Conservation (phyloP, 1,140 invertebrate species). For the Ridgeia piscesae region DNA sequence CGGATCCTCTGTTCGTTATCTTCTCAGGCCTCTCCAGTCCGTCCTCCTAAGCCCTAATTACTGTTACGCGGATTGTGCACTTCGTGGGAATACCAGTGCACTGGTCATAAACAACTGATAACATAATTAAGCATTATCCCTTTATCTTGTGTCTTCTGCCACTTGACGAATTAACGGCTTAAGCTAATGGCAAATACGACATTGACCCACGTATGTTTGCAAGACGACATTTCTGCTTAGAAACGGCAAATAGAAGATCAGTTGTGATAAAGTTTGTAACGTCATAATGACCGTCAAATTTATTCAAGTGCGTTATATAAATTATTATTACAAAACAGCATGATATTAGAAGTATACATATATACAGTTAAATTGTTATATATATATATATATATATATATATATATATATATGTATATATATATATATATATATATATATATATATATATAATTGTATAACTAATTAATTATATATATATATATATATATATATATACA, state of each 20-base stretch:
- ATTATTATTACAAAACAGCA: no score
- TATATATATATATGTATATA: no score
- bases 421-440: no score
- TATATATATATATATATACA: no score
- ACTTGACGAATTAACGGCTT: background rate
- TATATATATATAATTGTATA: no score
- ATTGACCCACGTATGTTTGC: background rate
- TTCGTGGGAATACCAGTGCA: background rate
- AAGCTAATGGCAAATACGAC: background rate
- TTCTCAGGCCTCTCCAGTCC: background rate
- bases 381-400: no score
- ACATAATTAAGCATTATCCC: background rate
- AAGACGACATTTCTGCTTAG: background rate
- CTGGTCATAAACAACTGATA: background rate
- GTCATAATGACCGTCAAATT: background rate
- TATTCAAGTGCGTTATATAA: background rate
- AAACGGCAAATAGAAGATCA: background rate
- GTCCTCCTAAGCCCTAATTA: background rate
- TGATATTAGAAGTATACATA: no score
- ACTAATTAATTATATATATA: no score
- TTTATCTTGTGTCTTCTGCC: background rate
- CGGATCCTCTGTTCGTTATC: background rate
- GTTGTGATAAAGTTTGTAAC: background rate
- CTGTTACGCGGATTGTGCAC: background rate
- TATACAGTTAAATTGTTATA: no score